A percentile compares a stretch with the other conserved stretches of the same genome.
These are phyloP conservation scores for Psittacara wagleri DNA, from an alignment of 2,113 vertebrate species.

Conservation along the genomic window DNA sequence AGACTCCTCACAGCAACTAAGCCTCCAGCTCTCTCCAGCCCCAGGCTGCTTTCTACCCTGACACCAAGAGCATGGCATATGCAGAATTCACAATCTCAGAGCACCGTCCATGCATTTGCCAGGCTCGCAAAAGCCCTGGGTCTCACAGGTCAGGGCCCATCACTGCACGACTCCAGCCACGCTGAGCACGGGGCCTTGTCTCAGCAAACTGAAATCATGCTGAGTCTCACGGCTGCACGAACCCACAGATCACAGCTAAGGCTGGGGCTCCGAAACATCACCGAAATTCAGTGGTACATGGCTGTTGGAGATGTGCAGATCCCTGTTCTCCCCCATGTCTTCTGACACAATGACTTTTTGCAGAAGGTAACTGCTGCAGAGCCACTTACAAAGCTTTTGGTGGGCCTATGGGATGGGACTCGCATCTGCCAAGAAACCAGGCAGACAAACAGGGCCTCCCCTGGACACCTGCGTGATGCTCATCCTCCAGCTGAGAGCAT, in stretches of 20 bases:
- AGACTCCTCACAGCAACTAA: no score
- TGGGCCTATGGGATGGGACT: not conserved
- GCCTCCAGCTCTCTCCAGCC: not conserved
- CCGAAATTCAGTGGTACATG: not conserved
- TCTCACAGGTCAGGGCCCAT: not conserved
- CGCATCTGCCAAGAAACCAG: conserved; percentile 7
- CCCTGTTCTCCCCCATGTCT: not conserved
- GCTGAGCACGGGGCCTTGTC: fast-evolving
- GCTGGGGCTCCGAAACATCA: not conserved
- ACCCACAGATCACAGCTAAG: not conserved
- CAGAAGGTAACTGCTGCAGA: conserved; percentile 3
- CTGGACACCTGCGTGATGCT: not conserved
- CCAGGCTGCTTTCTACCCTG: not conserved
- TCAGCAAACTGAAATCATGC: not conserved
- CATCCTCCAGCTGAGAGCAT: conserved; percentile 11
- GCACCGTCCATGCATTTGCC: fast-evolving
- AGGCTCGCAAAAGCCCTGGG: not conserved
- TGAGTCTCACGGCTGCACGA: not conserved
- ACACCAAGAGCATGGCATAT: not conserved
- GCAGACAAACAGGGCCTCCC: not conserved
- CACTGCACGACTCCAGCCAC: no score
- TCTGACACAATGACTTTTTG: not conserved
- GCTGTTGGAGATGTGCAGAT: not conserved
- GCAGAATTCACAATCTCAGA: not conserved
- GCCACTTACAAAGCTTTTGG: not conserved